Conservation (phyloP, 2,888 invertebrate species). For the Dyspetes luteomarginatus region DNA sequence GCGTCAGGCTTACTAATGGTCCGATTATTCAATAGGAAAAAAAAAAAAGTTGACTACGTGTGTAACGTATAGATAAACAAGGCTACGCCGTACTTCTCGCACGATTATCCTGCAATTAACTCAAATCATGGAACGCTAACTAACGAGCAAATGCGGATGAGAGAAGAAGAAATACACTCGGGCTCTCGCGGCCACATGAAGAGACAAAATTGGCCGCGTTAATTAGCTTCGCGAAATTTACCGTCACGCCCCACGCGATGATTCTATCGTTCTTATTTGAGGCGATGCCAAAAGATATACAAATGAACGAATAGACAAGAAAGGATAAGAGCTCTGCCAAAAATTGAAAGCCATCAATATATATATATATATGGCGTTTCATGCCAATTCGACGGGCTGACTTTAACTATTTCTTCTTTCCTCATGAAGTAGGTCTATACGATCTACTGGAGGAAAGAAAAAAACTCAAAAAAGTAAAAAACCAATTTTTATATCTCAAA, state of each 20-base stretch:
- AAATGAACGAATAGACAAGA: conserved; percentile 20
- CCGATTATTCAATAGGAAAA: conserved; percentile 3
- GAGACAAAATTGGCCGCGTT: conserved; percentile 65
- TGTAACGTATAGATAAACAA: not conserved
- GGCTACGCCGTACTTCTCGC: conserved; percentile 14
- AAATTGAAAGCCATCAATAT: conserved; percentile 46
- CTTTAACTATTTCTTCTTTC: too few species aligned
- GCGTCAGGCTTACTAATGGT: not conserved
- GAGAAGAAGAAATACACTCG: conserved; percentile 19
- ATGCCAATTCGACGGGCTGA: not conserved
- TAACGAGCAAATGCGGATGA: conserved; percentile 24
- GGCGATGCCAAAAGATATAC: conserved; percentile 26
- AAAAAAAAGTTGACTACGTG: not conserved
- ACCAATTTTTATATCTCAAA: too few species aligned
- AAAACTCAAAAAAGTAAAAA: too few species aligned
- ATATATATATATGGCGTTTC: conserved; percentile 7
- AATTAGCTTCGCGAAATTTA: conserved; percentile 74
- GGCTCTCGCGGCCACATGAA: conserved; percentile 39
- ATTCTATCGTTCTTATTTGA: conserved; percentile 57
- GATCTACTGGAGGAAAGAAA: too few species aligned
- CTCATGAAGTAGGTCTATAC: too few species aligned
- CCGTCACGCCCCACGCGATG: conserved; percentile 50
- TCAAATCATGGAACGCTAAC: conserved; percentile 24
- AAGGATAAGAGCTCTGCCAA: conserved; percentile 50
- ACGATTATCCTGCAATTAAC: conserved; percentile 50